These are phyloP conservation scores for Bombus ignitus DNA, from an alignment of 1,140 invertebrate genomes.

Conservation along the genomic window DNA sequence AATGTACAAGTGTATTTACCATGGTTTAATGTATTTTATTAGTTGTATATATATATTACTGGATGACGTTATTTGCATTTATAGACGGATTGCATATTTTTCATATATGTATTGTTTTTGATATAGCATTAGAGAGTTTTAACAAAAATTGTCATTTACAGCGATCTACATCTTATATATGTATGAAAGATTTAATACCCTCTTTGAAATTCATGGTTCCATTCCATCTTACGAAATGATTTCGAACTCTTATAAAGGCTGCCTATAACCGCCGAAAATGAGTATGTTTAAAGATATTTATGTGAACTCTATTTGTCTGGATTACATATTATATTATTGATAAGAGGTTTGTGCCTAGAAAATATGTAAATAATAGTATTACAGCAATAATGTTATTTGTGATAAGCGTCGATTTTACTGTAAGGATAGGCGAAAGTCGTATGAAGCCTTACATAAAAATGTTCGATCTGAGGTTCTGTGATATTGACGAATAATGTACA, in stretches of 20 bases:
- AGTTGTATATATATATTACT: background rate
- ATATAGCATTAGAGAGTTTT: background rate
- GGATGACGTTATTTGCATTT: background rate
- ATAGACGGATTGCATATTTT: conserved; percentile 3
- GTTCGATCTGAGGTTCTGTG: conserved; percentile 35
- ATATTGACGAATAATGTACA: conserved; percentile 36
- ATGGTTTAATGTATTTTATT: background rate
- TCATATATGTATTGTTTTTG: background rate
- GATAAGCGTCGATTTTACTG: background rate
- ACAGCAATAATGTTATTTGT: background rate
- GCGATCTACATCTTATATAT: background rate
- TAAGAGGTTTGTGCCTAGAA: background rate
- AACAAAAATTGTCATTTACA: background rate
- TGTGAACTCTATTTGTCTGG: background rate
- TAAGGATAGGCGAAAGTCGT: background rate
- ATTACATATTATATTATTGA: background rate
- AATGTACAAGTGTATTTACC: background rate
- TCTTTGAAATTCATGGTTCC: background rate
- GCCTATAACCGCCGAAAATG: conserved; percentile 11
- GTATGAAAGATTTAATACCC: background rate
- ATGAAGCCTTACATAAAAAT: background rate
- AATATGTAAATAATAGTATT: conserved; percentile 15
- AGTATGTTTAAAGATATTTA: conserved; percentile 6
- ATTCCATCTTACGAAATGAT: background rate
- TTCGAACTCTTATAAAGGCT: background rate